Percentiles rank a stretch among this genome's conserved stretches.
Evolutionary conservation across 2,797 vertebrate genomes (phyloP).

Genomic region (Sebastes hubbsi): DNA sequence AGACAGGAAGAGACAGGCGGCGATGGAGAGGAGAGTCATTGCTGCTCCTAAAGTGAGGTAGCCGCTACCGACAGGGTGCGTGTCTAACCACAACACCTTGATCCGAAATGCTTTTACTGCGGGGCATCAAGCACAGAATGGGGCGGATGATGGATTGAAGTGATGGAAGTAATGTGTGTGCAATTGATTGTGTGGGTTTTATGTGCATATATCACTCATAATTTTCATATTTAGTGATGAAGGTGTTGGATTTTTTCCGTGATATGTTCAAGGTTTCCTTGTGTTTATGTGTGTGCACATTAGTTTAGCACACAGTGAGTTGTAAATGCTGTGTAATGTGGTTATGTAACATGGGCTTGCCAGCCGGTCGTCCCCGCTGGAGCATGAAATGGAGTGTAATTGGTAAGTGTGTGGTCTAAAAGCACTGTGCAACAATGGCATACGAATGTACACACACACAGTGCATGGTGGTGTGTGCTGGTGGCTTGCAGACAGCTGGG

Average conservation of each 20-base stretch:
- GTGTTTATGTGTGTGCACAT: slow-evolving; percentile 18
- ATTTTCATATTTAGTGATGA: not conserved
- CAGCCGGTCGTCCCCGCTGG: slow-evolving; percentile 54
- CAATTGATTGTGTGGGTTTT: slow-evolving; percentile 2
- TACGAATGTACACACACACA: slow-evolving; percentile 28
- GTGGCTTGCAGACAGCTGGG: slow-evolving; percentile 24
- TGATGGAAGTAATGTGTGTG: slow-evolving; percentile 1
- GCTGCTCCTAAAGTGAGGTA: slow-evolving; percentile 42
- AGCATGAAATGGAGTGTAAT: slow-evolving; percentile 74
- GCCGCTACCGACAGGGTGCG: slow-evolving; percentile 10
- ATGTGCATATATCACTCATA: not conserved
- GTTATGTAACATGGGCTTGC: slow-evolving; percentile 65
- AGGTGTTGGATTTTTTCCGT: not conserved
- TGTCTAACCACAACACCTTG: slow-evolving; percentile 45
- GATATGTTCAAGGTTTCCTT: not conserved
- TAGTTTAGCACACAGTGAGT: slow-evolving; percentile 30
- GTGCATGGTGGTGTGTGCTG: not conserved
- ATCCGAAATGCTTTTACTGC: slow-evolving; percentile 45
- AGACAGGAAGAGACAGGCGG: slow-evolving; percentile 46
- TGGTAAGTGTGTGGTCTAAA: slow-evolving; percentile 68
- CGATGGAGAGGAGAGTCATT: slow-evolving; percentile 30
- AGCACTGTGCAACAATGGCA: slow-evolving; percentile 47
- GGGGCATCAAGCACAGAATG: slow-evolving; percentile 9
- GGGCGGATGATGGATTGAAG: not conserved
- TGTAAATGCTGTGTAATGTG: slow-evolving; percentile 70